These are phyloP conservation scores for Margaritifera margaritifera DNA, from an alignment of 2,888 invertebrate genomes.

Conservation along the genomic window DNA sequence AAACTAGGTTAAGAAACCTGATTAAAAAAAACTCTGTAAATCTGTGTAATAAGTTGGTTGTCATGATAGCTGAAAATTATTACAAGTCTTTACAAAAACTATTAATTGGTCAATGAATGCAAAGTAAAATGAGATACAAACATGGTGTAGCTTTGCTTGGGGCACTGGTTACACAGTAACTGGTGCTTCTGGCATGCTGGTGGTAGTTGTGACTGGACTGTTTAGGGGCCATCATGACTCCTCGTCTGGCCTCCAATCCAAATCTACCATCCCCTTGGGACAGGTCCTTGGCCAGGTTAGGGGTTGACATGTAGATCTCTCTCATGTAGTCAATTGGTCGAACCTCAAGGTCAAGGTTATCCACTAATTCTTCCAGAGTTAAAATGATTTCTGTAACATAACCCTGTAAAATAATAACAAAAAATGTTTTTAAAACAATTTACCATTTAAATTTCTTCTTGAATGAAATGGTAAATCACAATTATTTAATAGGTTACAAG, in stretches of 20 bases:
- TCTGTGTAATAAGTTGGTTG: too few species aligned
- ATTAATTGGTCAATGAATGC: background rate
- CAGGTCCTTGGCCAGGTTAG: constrained; percentile 79
- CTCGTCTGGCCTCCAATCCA: constrained; percentile 52
- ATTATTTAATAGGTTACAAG: too few species aligned
- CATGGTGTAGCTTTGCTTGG: constrained; percentile 77
- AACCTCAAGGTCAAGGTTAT: constrained; percentile 82
- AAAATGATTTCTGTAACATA: constrained; percentile 97
- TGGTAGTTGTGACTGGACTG: constrained; percentile 72
- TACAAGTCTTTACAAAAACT: background rate
- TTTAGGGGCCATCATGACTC: constrained; percentile 64
- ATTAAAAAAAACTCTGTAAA: too few species aligned
- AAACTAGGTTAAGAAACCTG: too few species aligned
- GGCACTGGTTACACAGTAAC: constrained; percentile 86
- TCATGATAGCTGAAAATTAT: background rate
- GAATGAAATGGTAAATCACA: background rate
- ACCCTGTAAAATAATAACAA: constrained; percentile 76
- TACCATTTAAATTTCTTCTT: background rate
- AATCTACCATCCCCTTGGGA: constrained; percentile 37
- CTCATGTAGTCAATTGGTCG: constrained; percentile 89
- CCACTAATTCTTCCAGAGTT: constrained; percentile 95
- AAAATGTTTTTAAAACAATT: background rate
- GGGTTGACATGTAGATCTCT: constrained; percentile 96
- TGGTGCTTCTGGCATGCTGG: constrained; percentile 91
- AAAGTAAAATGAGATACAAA: constrained; percentile 23